Evolutionary conservation across 1,140 invertebrate genomes (phyloP).

Genomic region (Leptopilina clavipes): DNA sequence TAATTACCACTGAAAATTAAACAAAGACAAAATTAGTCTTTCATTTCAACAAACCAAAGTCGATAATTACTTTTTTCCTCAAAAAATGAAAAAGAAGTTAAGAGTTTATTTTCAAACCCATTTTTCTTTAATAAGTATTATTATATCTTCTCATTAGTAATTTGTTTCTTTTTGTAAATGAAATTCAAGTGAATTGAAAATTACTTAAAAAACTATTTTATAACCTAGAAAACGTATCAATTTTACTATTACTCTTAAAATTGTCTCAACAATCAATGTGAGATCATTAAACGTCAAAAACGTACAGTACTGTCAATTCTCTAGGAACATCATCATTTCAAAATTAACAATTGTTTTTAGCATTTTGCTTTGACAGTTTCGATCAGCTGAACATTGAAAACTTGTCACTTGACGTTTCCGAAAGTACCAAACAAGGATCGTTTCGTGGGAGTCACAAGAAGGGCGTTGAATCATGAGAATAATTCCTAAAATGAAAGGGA

Average conservation of each 20-base stretch:
- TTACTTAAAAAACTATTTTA: too few relatives aligned
- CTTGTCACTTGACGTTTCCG: neutral
- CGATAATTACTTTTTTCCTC: neutral
- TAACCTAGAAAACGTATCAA: neutral
- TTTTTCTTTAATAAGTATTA: too few relatives aligned
- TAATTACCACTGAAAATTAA: constrained; percentile 84
- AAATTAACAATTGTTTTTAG: neutral
- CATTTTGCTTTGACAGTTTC: constrained; percentile 1
- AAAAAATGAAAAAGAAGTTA: too few relatives aligned
- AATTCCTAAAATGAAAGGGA: constrained; percentile 16
- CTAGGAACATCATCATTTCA: neutral
- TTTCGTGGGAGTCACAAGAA: constrained; percentile 5
- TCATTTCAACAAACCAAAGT: neutral
- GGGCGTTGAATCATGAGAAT: constrained; percentile 28
- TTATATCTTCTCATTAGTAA: too few relatives aligned
- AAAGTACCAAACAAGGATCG: neutral
- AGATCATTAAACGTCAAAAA: neutral
- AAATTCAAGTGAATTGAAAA: too few relatives aligned
- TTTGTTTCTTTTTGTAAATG: too few relatives aligned
- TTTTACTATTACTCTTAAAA: neutral
- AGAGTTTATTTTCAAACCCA: too few relatives aligned
- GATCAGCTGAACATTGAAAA: neutral
- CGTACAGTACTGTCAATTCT: neutral
- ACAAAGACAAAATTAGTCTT: constrained; percentile 54
- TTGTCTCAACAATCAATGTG: neutral